Evolutionary conservation across 2,888 invertebrate species (phyloP), one percentile per base, ranked within the genome.

Genomic region (Melanostoma scalare): DNA sequence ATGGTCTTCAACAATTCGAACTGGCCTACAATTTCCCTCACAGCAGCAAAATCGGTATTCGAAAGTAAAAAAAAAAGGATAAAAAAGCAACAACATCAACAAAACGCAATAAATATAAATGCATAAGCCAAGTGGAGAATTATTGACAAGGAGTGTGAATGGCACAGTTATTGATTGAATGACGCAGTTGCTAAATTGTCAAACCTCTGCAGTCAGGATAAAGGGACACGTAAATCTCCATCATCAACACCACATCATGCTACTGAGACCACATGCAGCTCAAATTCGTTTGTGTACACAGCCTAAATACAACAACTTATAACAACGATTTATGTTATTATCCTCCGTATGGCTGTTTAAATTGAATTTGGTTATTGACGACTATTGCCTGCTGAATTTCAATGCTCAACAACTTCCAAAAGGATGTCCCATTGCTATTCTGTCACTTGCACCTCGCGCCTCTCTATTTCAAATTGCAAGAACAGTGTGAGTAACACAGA

Each of bases 131-230:
- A 46, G 4, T 38, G 3, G 48, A 53, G 60, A 67, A 67, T 53
- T 67, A 73, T 67, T 67, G 60, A 60, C 67, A 74, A 48, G 53
- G 36, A 78, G 60, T 60, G 67, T 52, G 53, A 67, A 73, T 79
- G 73, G 53, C 60, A 74, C 48, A 58, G 55, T 79, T 68, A 79
- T 74, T 74, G 78, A 74, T 74, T 68, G 67, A 67, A 67, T 74
- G 78, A 74, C 60, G 78, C 67, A 74, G 53, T 79, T 79, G 60
- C 20, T 73, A 68, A 61, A 79, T 79, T 67, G 48, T 40, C 48
- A 48, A 73, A 67, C 40, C 36, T 53, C 52, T 48, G 40, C 58
- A 75, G 20, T 5, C 6, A 30, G 20, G 31, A 60, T 52, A n/a
- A 35, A 58, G 69, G 55, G 50, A 58, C 67, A 67, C 31, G 48